Percentiles rank a stretch among this genome's conserved stretches.
These are phyloP conservation scores for Passer montanus DNA, from an alignment of 2,113 vertebrate genomes.

Conservation along the genomic window DNA sequence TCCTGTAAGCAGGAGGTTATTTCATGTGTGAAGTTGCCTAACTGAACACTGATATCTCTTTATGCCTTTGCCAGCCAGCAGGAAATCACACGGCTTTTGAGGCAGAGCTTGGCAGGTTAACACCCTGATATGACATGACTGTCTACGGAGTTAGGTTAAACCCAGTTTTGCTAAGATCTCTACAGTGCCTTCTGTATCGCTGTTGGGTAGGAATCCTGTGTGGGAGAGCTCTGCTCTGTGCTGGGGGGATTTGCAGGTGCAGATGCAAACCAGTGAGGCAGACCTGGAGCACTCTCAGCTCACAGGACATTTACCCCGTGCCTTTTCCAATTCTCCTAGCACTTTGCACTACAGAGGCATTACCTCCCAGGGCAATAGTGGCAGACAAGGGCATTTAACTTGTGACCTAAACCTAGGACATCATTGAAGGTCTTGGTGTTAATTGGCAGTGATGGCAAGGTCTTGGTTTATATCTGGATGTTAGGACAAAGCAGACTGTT, in stretches of 20 bases:
- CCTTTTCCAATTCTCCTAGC: neutral
- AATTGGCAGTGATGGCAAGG: neutral
- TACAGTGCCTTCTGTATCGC: neutral
- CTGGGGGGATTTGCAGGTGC: neutral
- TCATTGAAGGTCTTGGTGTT: neutral
- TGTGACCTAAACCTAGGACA: neutral
- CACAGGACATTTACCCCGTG: neutral
- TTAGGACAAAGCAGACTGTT: neutral
- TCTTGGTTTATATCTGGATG: neutral
- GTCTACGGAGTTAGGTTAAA: neutral
- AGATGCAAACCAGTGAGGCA: neutral
- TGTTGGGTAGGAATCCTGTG: neutral
- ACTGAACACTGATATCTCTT: neutral
- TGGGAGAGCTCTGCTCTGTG: neutral
- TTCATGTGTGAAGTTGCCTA: neutral
- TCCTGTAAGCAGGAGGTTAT: fast-evolving
- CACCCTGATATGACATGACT: fast-evolving
- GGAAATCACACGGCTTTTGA: neutral
- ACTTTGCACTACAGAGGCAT: neutral
- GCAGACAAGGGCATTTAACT: neutral
- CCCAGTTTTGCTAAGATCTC: neutral
- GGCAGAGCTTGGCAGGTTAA: neutral
- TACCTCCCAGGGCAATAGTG: neutral
- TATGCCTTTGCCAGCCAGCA: neutral
- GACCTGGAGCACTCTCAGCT: neutral